Evolutionary conservation across 2,797 vertebrate genomes (phyloP).

Genomic region (Meda fulgida): DNA sequence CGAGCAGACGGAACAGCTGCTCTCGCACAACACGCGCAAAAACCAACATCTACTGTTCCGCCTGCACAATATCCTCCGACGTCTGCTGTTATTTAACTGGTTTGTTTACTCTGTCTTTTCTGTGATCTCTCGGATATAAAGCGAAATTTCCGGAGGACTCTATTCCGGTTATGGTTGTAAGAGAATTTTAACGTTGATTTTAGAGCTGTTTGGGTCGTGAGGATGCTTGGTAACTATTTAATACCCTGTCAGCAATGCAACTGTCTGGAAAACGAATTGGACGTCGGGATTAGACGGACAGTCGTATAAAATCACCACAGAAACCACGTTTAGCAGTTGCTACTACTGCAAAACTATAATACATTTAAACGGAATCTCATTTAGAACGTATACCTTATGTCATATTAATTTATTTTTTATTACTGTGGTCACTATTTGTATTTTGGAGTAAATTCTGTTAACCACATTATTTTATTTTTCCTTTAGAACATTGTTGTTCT

Average conservation of each 20-base stretch:
- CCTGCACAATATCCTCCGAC: conserved; percentile 32
- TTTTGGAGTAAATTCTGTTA: neutral
- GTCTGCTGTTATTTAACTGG: conserved; percentile 38
- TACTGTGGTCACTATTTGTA: neutral
- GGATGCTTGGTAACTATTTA: neutral
- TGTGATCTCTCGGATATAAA: conserved; percentile 10
- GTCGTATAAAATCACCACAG: neutral
- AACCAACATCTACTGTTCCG: conserved; percentile 24
- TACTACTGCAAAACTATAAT: neutral
- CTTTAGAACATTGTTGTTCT: neutral
- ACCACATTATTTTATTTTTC: neutral
- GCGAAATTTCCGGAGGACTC: neutral
- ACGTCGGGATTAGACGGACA: neutral
- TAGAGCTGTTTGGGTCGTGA: neutral
- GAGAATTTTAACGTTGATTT: conserved; percentile 4
- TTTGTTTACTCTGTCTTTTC: conserved; percentile 40
- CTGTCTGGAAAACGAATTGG: neutral
- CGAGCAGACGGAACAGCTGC: conserved; percentile 37
- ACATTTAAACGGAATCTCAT: neutral
- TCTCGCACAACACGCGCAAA: conserved; percentile 12
- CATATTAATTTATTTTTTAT: neutral
- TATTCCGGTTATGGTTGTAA: neutral
- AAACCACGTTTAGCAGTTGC: neutral
- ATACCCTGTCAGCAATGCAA: neutral
- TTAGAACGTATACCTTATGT: neutral